Percentiles rank a stretch among this genome's conserved stretches.
phyloP scores from a whole-genome alignment of 2,797 vertebrate genomes.

The Podarcis siculus region DNA sequence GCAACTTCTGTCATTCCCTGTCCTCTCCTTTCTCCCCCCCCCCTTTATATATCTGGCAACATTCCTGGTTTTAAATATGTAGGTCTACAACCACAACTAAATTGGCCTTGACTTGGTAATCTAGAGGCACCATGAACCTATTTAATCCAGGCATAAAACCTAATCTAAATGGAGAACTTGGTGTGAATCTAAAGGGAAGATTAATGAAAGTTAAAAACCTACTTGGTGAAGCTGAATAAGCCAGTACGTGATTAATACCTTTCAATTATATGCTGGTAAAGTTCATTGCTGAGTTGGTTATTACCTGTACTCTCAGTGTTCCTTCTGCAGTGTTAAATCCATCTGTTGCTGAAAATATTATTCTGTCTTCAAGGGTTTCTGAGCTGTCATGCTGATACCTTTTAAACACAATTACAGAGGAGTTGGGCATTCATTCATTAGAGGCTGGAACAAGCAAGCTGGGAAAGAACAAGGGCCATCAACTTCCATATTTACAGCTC shows the following conservation, averaged over 20 bases:
- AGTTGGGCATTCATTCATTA: constrained; percentile 69
- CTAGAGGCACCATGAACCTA: constrained; percentile 22
- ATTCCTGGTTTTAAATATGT: background rate
- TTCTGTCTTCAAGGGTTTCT: constrained; percentile 84
- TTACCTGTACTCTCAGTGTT: constrained; percentile 84
- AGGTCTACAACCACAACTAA: background rate
- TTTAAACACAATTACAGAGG: constrained; percentile 74
- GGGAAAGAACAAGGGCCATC: constrained; percentile 56
- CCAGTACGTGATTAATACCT: constrained; percentile 75
- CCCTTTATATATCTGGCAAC: background rate
- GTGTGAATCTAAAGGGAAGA: constrained; percentile 70
- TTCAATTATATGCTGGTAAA: constrained; percentile 76
- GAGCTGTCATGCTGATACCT: constrained; percentile 92
- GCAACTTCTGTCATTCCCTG: background rate
- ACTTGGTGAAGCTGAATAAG: constrained; percentile 74
- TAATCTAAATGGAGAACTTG: constrained; percentile 66
- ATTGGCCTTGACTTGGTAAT: constrained; percentile 61
- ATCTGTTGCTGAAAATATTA: constrained; percentile 86
- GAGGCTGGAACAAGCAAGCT: constrained; percentile 68
- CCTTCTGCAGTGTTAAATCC: constrained; percentile 85
- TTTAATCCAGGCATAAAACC: constrained; percentile 66
- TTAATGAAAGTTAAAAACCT: constrained; percentile 75
- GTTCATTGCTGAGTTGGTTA: constrained; percentile 74
- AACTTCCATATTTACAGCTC: constrained; percentile 43
- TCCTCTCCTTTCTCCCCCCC: background rate